Conservation (phyloP, 2,113 vertebrate genomes). For the Pangasianodon hypophthalmus region DNA sequence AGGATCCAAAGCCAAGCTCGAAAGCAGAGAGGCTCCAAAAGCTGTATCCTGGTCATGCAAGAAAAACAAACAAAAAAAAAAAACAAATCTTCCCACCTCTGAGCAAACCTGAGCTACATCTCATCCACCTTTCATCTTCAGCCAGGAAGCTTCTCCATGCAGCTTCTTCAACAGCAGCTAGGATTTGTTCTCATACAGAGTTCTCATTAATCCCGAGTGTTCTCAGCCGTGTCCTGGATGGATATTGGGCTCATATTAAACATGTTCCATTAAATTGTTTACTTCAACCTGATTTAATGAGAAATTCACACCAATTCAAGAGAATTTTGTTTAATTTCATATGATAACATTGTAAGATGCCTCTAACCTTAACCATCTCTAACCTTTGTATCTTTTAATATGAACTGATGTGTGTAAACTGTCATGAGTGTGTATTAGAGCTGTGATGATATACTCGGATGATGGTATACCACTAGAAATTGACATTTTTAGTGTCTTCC, state of each 20-base stretch:
- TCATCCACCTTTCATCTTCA: slow-evolving; percentile 44
- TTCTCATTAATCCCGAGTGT: background rate
- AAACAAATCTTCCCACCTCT: slow-evolving; percentile 9
- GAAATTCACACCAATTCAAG: background rate
- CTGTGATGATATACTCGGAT: background rate
- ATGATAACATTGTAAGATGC: background rate
- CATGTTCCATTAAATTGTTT: background rate
- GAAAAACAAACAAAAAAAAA: background rate
- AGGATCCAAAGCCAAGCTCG: slow-evolving; percentile 54
- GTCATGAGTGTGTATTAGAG: background rate
- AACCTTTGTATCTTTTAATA: background rate
- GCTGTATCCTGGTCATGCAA: slow-evolving; percentile 15
- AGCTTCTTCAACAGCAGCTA: slow-evolving; percentile 12
- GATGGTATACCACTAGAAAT: background rate
- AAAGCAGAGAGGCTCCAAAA: slow-evolving; percentile 15
- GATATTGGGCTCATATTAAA: background rate
- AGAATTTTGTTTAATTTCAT: background rate
- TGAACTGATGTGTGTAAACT: background rate
- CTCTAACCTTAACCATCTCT: background rate
- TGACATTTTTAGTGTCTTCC: background rate
- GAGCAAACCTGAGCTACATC: slow-evolving; percentile 40
- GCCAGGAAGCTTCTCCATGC: slow-evolving; percentile 1
- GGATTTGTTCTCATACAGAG: slow-evolving; percentile 9
- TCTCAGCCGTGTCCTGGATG: background rate
- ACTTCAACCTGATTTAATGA: background rate